Base-by-base conservation (phyloP, 2,113 vertebrate species). In the Aldabrachelys gigantea region DNA sequence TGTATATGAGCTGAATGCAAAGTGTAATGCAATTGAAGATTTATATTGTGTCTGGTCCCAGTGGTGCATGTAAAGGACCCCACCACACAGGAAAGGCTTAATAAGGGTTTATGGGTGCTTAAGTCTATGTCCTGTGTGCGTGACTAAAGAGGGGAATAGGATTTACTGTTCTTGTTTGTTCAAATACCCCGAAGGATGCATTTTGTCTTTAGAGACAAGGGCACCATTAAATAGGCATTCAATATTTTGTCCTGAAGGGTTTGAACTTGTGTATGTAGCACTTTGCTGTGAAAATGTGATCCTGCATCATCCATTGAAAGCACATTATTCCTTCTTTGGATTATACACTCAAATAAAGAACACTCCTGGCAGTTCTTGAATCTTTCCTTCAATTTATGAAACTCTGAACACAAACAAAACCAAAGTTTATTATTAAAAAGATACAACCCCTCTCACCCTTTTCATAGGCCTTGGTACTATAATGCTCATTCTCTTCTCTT, bases 121-220 rank as follows among this genome's bases (percentile, higher is more conserved):
- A 76, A 6, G 38, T 21, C 47, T 89, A 2, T 8, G 88, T 92
- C 72, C 81, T 85, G 50, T 82, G 35, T 82, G 57, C 0, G 1
- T 54, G 65, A 91, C 75, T 89, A 89, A 90, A 95, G 82, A 95
- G 44, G 72, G 29, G 50, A 49, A 56, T n/a, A 84, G 78, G 49
- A 84, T 89, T 91, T 93, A 52, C 93, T 31, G 3, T 62, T 78
- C 5, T 16, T 89, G 49, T 85, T 91, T 89, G 84, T n/a, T 88
- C 47, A 90, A 88, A 90, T 80, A 81, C 2, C 49, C 31, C 4
- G 1, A 72, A 85, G 53, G 88, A 54, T 88, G 2, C 4, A 3
- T n/a, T 85, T 90, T 82, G 24, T 82, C 82, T 97, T 93, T 76
- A 81, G 65, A 97, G 93, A 14, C n/a, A 35, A 82, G 93, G 16